Conservation (phyloP, 30 jellyfish, hydroid and myxozoan species). For the Turritopsis dohrnii region DNA sequence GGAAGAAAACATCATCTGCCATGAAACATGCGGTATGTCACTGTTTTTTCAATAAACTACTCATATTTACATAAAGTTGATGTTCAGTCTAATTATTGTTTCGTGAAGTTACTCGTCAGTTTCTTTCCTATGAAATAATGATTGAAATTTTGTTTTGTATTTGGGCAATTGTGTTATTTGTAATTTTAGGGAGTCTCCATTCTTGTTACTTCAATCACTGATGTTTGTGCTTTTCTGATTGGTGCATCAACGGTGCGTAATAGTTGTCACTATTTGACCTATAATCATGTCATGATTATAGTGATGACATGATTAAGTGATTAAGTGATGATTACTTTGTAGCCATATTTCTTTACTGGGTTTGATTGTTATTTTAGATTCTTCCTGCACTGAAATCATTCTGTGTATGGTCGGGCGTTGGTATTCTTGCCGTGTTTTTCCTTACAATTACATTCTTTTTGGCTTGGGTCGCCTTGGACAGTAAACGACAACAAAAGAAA, state of each 20-base stretch:
- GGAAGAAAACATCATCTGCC: conserved; percentile 41
- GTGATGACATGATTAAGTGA: background rate
- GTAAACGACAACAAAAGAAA: conserved; percentile 35
- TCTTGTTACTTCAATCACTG: conserved; percentile 73
- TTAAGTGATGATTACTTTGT: background rate
- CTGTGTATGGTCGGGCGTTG: conserved; percentile 68
- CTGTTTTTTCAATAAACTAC: background rate
- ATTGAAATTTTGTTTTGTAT: background rate
- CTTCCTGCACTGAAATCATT: conserved; percentile 84
- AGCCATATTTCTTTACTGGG: background rate
- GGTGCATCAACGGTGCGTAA: conserved; percentile 70
- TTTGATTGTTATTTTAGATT: conserved; percentile 33
- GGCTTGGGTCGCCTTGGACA: conserved; percentile 62
- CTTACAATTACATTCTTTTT: conserved; percentile 57
- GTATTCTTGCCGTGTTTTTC: conserved; percentile 73
- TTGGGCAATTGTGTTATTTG: background rate
- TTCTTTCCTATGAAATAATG: background rate
- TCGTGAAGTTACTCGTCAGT: background rate
- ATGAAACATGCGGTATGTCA: conserved; percentile 66
- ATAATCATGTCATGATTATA: background rate
- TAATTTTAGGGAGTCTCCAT: conserved; percentile 64
- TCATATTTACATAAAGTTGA: background rate
- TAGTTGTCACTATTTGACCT: background rate
- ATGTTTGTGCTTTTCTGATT: conserved; percentile 64
- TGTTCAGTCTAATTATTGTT: background rate